Percentiles rank a stretch among this genome's conserved stretches.
Evolutionary conservation across 1,140 invertebrate genomes (phyloP).

Genomic region (Zeugodacus cucurbitae): DNA sequence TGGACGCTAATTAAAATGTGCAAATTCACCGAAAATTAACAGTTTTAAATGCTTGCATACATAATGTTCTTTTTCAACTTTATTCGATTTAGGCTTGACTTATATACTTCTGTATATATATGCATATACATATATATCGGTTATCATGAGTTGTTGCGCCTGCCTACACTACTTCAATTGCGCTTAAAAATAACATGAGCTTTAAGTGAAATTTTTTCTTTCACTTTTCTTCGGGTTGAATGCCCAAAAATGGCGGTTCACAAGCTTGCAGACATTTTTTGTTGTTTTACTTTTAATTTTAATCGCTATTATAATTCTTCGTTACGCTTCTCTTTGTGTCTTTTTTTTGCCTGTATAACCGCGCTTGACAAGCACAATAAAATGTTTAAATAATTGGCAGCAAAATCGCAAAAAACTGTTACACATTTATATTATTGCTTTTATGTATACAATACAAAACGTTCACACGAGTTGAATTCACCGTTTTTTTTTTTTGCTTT

Average conservation of each 20-base stretch:
- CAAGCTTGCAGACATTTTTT: neutral
- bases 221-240: neutral
- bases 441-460: neutral
- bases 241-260: neutral
- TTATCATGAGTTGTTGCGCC: neutral
- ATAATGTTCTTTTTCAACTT: neutral
- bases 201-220: neutral
- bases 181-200: neutral
- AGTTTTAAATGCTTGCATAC: neutral
- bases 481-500: neutral
- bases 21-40: neutral
- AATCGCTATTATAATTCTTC: neutral
- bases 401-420: neutral
- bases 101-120: neutral
- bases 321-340: neutral
- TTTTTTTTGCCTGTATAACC: neutral
- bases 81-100: neutral
- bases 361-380: slow-evolving; percentile 4
- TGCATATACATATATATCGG: neutral
- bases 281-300: neutral
- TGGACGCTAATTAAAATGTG: neutral
- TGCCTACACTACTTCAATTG: neutral
- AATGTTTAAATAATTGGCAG: neutral
- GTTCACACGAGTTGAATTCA: neutral
- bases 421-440: neutral